Base-by-base conservation (phyloP, 1,140 invertebrate species). In the Archegozetes longisetosus region DNA sequence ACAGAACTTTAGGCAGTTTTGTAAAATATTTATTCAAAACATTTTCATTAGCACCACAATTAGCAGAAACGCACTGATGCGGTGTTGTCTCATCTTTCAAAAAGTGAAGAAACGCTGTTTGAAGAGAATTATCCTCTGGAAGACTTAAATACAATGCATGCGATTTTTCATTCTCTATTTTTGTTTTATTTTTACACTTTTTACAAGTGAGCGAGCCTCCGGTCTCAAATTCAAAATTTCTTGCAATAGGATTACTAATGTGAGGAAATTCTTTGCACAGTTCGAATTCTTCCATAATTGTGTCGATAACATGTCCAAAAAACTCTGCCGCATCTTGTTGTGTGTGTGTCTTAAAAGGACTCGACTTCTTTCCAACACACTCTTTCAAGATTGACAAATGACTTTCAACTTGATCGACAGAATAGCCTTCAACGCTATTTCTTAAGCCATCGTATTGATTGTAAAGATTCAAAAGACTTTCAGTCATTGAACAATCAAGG, bases 291-390 rank as follows among this genome's bases (percentile, higher is more conserved):
- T 60, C 51, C 12, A 24, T 28, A 3, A 60, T 32, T 2, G 14
- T 25, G n/a, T 60, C 50, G 14, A 60, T 22, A 20, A 60, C 32
- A 4, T 26, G n/a, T 12, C 23, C n/a, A 14, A 53, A 60, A 46
- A 60, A 60, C n/a, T 60, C 58, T 4, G 17, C 27, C 1, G 58
- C 49, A 53, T 60, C 58, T 60, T 60, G 58, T 60, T 60, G 58
- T n/a, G 40, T 9, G 20, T 50, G 26, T 12, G 14, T 20, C 12
- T 23, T 32, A 25, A 60, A 60, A 23, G 53, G 46, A 52, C 13
- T 28, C 22, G 20, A 4, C n/a, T 22, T 9, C 9, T 32, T n/a
- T 12, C 24, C 23, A 29, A 49, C 17, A 22, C 20, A 27, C 3
- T 12, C n/a, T 40, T 57, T 14, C 22, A 60, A n/a, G 2, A 17